Evolutionary conservation across 2,888 invertebrate species (phyloP).

Genomic region (Eupithecia vulgata): DNA sequence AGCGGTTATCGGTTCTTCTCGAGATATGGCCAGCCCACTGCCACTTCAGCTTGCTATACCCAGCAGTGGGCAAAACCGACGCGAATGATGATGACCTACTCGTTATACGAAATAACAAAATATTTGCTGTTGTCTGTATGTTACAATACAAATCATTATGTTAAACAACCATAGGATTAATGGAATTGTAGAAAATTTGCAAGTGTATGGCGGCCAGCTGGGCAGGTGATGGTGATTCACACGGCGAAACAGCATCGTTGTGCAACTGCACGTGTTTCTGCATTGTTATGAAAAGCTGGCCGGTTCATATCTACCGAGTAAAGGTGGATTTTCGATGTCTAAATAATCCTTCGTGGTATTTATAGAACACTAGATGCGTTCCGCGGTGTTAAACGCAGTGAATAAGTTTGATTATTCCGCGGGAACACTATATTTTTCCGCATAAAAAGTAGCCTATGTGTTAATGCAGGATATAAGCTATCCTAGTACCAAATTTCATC

Average conservation of each 20-base stretch:
- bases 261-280: slow-evolving; percentile 39
- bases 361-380: neutral
- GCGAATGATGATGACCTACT: neutral
- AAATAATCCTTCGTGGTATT: neutral
- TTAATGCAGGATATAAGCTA: neutral
- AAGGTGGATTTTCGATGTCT: neutral
- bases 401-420: neutral
- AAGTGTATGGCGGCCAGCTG: slow-evolving; percentile 29
- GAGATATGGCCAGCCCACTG: no score
- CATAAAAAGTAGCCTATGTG: neutral
- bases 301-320: slow-evolving; percentile 14
- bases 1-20: no score
- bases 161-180: neutral
- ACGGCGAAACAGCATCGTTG: slow-evolving; percentile 20
- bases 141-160: neutral
- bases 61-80: no score
- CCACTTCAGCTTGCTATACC: no score
- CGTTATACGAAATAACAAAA: neutral
- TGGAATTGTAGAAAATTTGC: slow-evolving; percentile 12
- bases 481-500: no score
- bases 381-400: neutral
- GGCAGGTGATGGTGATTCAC: slow-evolving; percentile 28
- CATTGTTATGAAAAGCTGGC: slow-evolving; percentile 27
- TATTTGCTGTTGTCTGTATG: neutral
- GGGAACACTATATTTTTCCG: neutral